phyloP scores from a whole-genome alignment of 2,113 vertebrate genomes.

The Octodon degus region DNA sequence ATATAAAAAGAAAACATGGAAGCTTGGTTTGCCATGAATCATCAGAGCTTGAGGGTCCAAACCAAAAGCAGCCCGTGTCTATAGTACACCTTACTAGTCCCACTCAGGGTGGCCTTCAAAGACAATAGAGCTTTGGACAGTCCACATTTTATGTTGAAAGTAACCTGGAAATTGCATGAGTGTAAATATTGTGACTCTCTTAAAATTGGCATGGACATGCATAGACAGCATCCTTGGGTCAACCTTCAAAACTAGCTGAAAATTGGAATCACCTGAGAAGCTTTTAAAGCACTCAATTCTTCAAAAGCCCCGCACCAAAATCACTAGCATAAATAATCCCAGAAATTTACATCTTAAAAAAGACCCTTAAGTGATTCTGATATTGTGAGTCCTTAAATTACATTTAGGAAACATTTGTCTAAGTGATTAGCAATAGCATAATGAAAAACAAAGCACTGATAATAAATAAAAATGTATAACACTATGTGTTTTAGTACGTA shows the following conservation, averaged over 20 bases:
- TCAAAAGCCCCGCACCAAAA: neutral
- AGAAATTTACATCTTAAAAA: neutral
- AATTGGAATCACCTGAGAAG: neutral
- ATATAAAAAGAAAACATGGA: neutral
- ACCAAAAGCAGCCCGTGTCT: neutral
- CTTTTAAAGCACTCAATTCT: neutral
- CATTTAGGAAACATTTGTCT: neutral
- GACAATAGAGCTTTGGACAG: neutral
- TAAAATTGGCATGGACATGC: neutral
- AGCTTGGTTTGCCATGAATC: neutral
- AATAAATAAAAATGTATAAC: neutral
- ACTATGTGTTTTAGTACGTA: neutral
- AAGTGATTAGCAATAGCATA: neutral
- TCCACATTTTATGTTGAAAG: too few relatives aligned
- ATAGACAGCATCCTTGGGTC: neutral
- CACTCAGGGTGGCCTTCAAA: neutral
- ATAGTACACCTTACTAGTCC: rapidly evolving
- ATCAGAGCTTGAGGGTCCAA: neutral
- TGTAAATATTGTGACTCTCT: neutral
- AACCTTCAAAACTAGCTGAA: neutral
- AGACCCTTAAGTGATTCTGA: neutral
- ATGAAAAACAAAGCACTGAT: neutral
- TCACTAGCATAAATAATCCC: neutral
- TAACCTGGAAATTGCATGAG: neutral
- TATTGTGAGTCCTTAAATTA: neutral